Base-by-base conservation (phyloP, 2,888 invertebrate genomes). In the Dione vanillae region DNA sequence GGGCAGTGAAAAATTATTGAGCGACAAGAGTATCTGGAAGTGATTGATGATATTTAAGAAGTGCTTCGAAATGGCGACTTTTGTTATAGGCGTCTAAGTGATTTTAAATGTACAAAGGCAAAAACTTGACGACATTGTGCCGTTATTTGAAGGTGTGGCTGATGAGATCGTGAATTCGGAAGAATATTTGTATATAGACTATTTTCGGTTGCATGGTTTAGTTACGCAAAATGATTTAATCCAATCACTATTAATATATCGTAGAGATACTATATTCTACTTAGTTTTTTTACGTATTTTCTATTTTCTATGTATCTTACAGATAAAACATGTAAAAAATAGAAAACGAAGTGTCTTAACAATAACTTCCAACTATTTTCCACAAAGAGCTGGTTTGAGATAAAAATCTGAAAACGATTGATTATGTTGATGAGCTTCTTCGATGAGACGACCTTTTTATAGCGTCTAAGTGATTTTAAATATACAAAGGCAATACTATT, bases 1-100 rank as follows among this genome's bases (percentile, higher is more conserved):
- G 19, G 43, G 59, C 69, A 65, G 59, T 71, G 71, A 71, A 61
- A 71, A 71, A 71, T 71, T 67, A 67, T 67, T 43, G 64, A 51
- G 51, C 43, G 56, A 49, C 51, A 67, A 56, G 41, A 16, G 47
- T 64, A 64, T 64, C 64, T 58, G 65, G 52, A 41, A 49, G 65
- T 68, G 71, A 71, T 71, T 64, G 68, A 71, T 71, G 65, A 65
- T 51, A 20, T 43, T 35, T 47, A 64, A 49, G 11, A 51, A 49
- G 35, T 51, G 61, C 51, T 54, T 43, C 19, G 61, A 67, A 45
- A 43, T n/a, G 52, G 45, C 59, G 27, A 45, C 43, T 37, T 52
- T 62, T 62, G 68, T 68, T 41, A 27, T 51, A 35, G 14, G 14
- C 27, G 43, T 47, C 67, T 37, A 40, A 49, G 62, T 64, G 37